Percentiles rank a stretch among this genome's conserved stretches.
Evolutionary conservation across 2,113 vertebrate species (phyloP).

Genomic region (Heterotilapia buettikoferi): DNA sequence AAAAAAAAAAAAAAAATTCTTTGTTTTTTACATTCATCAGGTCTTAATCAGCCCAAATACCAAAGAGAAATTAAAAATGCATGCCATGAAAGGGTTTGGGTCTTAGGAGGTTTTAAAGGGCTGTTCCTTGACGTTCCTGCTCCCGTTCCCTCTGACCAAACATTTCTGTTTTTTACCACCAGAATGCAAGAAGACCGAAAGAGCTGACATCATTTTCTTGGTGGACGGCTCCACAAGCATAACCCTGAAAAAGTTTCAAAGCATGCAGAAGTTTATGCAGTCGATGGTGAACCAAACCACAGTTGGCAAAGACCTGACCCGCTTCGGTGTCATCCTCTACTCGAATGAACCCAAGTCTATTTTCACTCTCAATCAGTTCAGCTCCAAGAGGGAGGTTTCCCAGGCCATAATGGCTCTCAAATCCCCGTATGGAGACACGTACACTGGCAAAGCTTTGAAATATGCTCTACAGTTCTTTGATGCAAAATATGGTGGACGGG

Average conservation of each 20-base stretch:
- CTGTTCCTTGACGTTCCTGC: background rate
- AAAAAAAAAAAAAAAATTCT: background rate
- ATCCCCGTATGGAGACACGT: slow-evolving; percentile 26
- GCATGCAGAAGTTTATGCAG: slow-evolving; percentile 70
- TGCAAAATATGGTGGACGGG: slow-evolving; percentile 54
- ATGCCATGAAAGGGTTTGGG: background rate
- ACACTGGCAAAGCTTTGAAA: slow-evolving; percentile 66
- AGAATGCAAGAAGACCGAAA: slow-evolving; percentile 71
- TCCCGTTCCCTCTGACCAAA: background rate
- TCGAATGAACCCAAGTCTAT: slow-evolving; percentile 1
- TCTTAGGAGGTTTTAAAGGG: background rate
- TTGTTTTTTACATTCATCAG: background rate
- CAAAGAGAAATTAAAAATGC: background rate
- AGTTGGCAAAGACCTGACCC: slow-evolving; percentile 62
- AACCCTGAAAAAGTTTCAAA: slow-evolving; percentile 39
- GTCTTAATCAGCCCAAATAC: background rate
- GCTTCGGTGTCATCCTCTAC: slow-evolving; percentile 71
- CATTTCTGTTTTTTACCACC: background rate
- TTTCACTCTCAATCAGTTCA: slow-evolving; percentile 61
- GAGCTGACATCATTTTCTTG: slow-evolving; percentile 79
- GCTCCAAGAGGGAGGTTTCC: slow-evolving; percentile 44
- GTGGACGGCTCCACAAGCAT: slow-evolving; percentile 72
- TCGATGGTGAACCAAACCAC: slow-evolving; percentile 71
- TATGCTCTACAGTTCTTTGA: slow-evolving; percentile 64
- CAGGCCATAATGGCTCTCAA: slow-evolving; percentile 52